Evolutionary conservation across 1,140 invertebrate species (phyloP).

Genomic region (Gyrodactylus salaris): DNA sequence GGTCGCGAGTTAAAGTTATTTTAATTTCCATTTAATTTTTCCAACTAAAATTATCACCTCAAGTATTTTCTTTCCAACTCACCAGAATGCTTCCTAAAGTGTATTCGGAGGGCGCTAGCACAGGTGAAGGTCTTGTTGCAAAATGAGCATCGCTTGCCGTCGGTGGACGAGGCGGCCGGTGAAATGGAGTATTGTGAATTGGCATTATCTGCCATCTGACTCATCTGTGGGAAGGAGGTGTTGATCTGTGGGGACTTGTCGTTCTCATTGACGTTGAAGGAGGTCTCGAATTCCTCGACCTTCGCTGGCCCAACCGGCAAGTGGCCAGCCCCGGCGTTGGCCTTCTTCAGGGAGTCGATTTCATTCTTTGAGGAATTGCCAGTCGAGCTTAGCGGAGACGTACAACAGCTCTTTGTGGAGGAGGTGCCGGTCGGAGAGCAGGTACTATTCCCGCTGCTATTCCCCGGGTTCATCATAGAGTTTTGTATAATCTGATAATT

Average conservation of each 20-base stretch:
- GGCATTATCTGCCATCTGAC: background rate
- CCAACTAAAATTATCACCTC: too few relatives aligned
- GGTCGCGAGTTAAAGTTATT: too few relatives aligned
- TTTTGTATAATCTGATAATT: background rate
- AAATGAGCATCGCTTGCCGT: background rate
- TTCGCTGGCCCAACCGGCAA: background rate
- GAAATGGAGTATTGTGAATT: background rate
- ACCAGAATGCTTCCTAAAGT: constrained; percentile 6
- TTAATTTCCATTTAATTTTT: too few relatives aligned
- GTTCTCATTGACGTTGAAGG: background rate
- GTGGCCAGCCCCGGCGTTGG: background rate
- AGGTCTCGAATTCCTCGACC: background rate
- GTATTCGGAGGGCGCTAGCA: constrained; percentile 3
- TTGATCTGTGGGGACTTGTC: background rate
- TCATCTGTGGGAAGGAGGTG: background rate
- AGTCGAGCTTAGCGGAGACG: background rate
- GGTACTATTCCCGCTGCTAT: background rate
- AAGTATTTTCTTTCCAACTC: too few relatives aligned
- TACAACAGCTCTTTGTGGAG: background rate
- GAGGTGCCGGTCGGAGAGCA: background rate
- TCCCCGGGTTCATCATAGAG: background rate
- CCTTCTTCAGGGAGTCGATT: background rate
- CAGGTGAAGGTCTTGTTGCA: constrained; percentile 6
- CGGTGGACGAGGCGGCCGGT: background rate
- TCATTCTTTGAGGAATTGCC: background rate